Percentiles rank a stretch among this genome's conserved stretches.
phyloP scores from a whole-genome alignment of 2,113 vertebrate genomes.

The Danionella cerebrum region DNA sequence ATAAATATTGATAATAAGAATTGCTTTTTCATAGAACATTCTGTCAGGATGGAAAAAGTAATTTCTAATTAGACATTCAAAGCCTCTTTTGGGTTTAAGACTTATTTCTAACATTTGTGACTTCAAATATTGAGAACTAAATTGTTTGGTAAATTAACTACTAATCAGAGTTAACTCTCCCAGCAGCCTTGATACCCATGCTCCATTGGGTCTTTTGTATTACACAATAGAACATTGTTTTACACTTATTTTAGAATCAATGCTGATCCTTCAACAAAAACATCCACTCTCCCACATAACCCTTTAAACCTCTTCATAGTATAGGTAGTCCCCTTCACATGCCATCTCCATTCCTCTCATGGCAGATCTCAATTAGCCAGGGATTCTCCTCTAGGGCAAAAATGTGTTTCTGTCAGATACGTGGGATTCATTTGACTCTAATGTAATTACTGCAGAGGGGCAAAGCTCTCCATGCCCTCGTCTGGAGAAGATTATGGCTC shows the following conservation, averaged over 20 bases:
- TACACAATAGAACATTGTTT: background rate
- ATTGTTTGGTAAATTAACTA: too few relatives aligned
- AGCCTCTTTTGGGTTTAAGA: too few relatives aligned
- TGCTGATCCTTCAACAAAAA: constrained; percentile 7
- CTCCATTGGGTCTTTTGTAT: background rate
- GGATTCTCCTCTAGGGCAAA: constrained; percentile 72
- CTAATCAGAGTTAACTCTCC: too few relatives aligned
- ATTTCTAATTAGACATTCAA: too few relatives aligned
- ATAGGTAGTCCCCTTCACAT: constrained; percentile 63
- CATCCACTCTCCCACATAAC: constrained; percentile 26
- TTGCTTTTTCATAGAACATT: too few relatives aligned
- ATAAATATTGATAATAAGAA: too few relatives aligned
- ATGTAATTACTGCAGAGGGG: constrained; percentile 71
- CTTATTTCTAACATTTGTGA: too few relatives aligned
- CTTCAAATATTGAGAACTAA: too few relatives aligned
- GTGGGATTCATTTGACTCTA: constrained; percentile 69
- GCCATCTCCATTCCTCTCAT: constrained; percentile 52
- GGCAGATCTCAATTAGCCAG: constrained; percentile 73
- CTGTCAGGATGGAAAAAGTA: too few relatives aligned
- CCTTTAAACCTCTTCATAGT: constrained; percentile 53
- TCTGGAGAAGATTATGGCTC: constrained; percentile 67
- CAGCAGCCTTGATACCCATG: too few relatives aligned
- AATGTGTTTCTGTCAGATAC: constrained; percentile 78
- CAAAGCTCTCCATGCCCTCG: constrained; percentile 54
- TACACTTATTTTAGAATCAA: background rate